A percentile compares a stretch with the other conserved stretches of the same genome.
phyloP scores from a whole-genome alignment of 2,797 vertebrate species.

The Rhinichthys osculus region DNA sequence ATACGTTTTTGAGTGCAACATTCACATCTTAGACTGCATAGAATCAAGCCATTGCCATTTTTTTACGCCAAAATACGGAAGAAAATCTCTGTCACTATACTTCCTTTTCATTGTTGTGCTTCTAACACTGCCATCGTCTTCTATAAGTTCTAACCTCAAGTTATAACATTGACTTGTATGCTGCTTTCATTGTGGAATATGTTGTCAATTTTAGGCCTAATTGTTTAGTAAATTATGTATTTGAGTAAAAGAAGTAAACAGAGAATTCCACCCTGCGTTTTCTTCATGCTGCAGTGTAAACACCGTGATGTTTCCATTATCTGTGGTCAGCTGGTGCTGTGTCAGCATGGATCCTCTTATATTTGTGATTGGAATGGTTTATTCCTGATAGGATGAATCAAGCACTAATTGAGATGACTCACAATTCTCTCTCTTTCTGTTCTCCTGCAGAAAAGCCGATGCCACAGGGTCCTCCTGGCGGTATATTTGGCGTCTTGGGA shows the following conservation, averaged over 20 bases:
- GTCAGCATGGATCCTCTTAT: conserved; percentile 12
- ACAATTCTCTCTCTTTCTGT: conserved; percentile 50
- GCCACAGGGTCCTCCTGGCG: conserved; percentile 81
- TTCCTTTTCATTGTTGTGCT: not conserved
- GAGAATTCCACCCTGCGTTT: not conserved
- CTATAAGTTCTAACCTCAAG: not conserved
- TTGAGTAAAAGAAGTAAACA: not conserved
- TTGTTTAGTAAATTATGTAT: not conserved
- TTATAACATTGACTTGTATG: not conserved
- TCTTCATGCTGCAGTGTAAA: conserved; percentile 22
- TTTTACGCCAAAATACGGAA: not conserved
- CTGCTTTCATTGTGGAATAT: conserved; percentile 1
- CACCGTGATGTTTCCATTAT: conserved; percentile 21
- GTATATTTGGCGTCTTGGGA: conserved; percentile 84
- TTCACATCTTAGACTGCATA: not conserved
- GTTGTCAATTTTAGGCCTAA: conserved; percentile 13
- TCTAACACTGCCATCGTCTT: not conserved
- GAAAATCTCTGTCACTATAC: not conserved
- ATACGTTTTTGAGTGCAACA: not conserved
- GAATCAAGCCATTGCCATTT: not conserved
- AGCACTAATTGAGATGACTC: not conserved
- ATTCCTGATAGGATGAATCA: not conserved
- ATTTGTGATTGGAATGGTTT: not conserved
- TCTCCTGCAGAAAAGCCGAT: conserved; percentile 84
- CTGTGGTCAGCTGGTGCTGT: not conserved